These are phyloP conservation scores for Myotis lucifugus DNA, from an alignment of 2,113 vertebrate species.

Conservation along the genomic window DNA sequence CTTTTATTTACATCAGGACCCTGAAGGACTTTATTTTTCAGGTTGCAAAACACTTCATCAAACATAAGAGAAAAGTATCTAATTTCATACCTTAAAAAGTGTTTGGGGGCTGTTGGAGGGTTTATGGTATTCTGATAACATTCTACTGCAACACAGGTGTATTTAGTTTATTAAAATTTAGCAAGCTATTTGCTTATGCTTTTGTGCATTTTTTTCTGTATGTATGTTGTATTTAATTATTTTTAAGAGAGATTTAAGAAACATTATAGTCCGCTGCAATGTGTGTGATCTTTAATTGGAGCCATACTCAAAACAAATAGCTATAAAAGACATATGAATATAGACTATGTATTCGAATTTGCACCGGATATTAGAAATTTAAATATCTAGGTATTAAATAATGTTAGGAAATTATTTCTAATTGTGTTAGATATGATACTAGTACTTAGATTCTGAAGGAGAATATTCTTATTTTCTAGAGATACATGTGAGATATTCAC, in stretches of 20 bases:
- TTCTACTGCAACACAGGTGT: neutral
- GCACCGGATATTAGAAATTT: neutral
- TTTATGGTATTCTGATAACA: neutral
- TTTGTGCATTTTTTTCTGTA: neutral
- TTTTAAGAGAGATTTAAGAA: neutral
- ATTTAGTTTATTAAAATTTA: neutral
- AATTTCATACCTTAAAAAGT: neutral
- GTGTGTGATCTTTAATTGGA: neutral
- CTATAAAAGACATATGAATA: neutral
- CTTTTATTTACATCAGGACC: neutral
- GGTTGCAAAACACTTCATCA: neutral
- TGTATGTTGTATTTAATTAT: neutral
- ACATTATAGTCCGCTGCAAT: neutral
- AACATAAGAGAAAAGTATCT: neutral
- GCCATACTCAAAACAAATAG: neutral
- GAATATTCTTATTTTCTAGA: constrained; percentile 26
- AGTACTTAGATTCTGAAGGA: neutral
- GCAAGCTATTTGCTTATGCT: neutral
- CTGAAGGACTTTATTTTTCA: neutral
- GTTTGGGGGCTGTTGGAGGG: no score
- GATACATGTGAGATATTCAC: neutral
- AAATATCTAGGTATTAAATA: neutral
- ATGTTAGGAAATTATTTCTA: neutral
- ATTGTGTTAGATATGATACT: neutral
- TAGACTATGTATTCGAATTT: neutral